Percentiles rank a stretch among this genome's conserved stretches.
These are phyloP conservation scores for Festucalex cinctus DNA, from an alignment of 2,113 vertebrate genomes.

Conservation along the genomic window DNA sequence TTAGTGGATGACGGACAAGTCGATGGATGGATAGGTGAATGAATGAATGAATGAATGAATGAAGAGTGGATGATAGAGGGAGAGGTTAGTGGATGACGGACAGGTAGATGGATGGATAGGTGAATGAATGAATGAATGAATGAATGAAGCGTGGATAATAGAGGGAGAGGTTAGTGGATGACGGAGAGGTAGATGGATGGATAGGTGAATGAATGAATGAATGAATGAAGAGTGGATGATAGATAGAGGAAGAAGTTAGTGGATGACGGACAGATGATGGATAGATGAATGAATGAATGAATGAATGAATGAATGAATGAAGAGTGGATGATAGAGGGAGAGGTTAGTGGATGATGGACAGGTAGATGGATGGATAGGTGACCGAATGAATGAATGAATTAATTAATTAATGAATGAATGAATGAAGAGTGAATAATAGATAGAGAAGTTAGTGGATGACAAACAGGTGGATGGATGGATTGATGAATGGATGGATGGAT, in stretches of 20 bases:
- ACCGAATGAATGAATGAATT: too few species aligned
- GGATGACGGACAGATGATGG: background rate
- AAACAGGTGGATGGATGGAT: background rate
- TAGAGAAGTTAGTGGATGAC: background rate
- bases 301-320: background rate
- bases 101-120: background rate
- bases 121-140: too few species aligned
- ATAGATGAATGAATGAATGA: background rate
- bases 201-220: too few species aligned
- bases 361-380: too few species aligned
- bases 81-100: background rate
- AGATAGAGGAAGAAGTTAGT: too few species aligned
- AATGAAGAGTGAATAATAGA: background rate
- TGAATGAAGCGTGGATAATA: background rate
- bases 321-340: too few species aligned
- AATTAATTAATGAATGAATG: too few species aligned
- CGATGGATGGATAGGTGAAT: too few species aligned
- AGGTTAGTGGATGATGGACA: too few species aligned
- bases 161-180: background rate
- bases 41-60: too few species aligned
- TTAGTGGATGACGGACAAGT: background rate
- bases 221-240: too few species aligned
- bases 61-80: background rate
- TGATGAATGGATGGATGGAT: too few species aligned
- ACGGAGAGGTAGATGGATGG: background rate